These are phyloP conservation scores for Puffinus mauretanicus DNA, from an alignment of 2,113 vertebrate species.

Conservation along the genomic window DNA sequence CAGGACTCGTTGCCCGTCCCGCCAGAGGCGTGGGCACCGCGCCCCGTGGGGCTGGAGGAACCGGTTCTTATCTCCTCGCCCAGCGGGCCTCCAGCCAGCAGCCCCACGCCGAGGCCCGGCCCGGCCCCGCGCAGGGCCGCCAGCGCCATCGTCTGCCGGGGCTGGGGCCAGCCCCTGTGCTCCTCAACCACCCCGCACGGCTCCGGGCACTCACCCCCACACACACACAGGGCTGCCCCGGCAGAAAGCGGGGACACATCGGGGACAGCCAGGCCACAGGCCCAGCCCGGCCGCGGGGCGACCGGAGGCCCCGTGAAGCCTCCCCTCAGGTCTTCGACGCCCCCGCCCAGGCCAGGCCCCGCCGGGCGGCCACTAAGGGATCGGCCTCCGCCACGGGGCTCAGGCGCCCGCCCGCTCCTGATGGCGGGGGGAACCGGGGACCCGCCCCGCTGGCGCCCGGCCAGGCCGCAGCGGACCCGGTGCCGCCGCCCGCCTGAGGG, in stretches of 20 bases:
- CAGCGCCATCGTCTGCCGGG: slow-evolving; percentile 17
- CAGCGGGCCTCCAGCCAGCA: not conserved
- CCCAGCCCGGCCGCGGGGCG: too few relatives aligned
- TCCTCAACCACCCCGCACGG: too few relatives aligned
- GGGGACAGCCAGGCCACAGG: not conserved
- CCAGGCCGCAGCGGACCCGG: not conserved
- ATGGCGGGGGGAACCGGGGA: not conserved
- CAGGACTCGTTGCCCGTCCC: not conserved
- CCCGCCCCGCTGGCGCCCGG: too few relatives aligned
- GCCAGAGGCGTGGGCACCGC: not conserved
- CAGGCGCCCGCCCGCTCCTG: not conserved
- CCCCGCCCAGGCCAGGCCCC: too few relatives aligned
- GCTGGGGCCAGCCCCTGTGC: not conserved
- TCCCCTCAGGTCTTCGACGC: not conserved
- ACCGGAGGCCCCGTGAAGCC: not conserved
- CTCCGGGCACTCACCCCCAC: too few relatives aligned
- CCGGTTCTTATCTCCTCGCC: not conserved
- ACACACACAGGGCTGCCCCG: not conserved
- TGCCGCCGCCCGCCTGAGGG: not conserved
- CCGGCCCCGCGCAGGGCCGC: not conserved
- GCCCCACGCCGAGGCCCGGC: not conserved
- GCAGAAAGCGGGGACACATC: not conserved
- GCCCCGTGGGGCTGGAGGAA: not conserved
- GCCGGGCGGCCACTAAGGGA: not conserved
- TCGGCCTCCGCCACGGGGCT: too few relatives aligned